A percentile compares a stretch with the other conserved stretches of the same genome.
These are phyloP conservation scores for Harpagoxenus sublaevis DNA, from an alignment of 2,888 invertebrate genomes.

Conservation along the genomic window DNA sequence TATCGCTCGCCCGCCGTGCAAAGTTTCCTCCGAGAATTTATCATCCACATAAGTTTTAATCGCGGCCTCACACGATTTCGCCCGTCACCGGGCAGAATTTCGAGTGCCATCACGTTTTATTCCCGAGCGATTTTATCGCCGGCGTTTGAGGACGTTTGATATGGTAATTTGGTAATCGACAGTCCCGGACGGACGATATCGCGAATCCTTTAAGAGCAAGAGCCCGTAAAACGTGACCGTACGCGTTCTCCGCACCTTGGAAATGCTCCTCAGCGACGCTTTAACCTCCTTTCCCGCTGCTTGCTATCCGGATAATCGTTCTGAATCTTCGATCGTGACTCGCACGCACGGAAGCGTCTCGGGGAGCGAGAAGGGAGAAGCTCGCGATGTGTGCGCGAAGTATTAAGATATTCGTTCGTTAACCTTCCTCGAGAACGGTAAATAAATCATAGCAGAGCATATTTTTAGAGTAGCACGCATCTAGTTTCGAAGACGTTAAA, in stretches of 20 bases:
- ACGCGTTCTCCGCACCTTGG: constrained; percentile 40
- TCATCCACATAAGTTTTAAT: constrained; percentile 30
- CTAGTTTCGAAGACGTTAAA: neutral
- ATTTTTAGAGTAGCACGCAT: neutral
- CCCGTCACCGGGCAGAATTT: constrained; percentile 3
- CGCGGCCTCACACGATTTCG: neutral
- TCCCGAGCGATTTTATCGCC: constrained; percentile 63
- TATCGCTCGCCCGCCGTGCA: neutral
- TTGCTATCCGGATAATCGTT: constrained; percentile 37
- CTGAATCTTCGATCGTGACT: constrained; percentile 50
- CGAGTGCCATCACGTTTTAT: constrained; percentile 58
- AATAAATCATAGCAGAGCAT: neutral
- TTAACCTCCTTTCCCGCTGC: constrained; percentile 34
- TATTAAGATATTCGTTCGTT: neutral
- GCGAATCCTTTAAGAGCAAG: constrained; percentile 66
- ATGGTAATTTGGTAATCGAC: constrained; percentile 73
- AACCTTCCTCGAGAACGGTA: neutral
- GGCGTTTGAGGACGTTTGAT: constrained; percentile 62
- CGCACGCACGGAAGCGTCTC: constrained; percentile 14
- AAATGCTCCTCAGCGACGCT: constrained; percentile 31
- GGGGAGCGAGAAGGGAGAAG: neutral
- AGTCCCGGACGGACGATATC: constrained; percentile 57
- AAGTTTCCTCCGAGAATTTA: constrained; percentile 6
- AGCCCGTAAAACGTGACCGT: constrained; percentile 64
- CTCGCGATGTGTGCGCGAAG: neutral